Conservation (phyloP, 2,888 invertebrate genomes). For the Xanthostigma xanthostigma region DNA sequence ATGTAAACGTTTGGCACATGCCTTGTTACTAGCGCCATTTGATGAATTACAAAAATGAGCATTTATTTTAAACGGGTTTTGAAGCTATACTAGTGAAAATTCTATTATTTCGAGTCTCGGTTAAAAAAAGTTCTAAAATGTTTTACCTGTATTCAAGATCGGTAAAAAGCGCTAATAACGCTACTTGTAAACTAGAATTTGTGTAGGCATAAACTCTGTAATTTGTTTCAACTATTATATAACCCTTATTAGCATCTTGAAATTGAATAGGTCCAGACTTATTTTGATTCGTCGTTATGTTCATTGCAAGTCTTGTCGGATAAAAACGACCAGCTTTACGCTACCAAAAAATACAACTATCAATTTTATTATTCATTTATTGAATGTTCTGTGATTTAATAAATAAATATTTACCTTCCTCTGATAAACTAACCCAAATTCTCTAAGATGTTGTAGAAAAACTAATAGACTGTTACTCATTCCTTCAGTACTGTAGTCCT, state of each 20-base stretch:
- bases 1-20: no score
- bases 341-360: conserved; percentile 26
- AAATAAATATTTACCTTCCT: conserved; percentile 49
- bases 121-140: background rate
- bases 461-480: conserved; percentile 75
- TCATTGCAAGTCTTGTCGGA: conserved; percentile 83
- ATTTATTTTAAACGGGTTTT: background rate
- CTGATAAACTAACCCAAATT: conserved; percentile 95
- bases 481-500: conserved; percentile 92
- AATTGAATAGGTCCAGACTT: conserved; percentile 28
- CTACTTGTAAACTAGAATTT: conserved; percentile 80
- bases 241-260: conserved; percentile 52
- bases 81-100: background rate
- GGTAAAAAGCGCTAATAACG: conserved; percentile 82
- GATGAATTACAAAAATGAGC: background rate
- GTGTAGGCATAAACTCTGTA: conserved; percentile 93
- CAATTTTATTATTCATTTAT: background rate
- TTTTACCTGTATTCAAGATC: conserved; percentile 73
- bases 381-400: background rate
- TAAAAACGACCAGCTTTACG: conserved; percentile 85
- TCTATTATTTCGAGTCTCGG: background rate
- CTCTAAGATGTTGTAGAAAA: conserved; percentile 88
- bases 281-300: conserved; percentile 48
- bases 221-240: conserved; percentile 93
- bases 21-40: background rate